phyloP scores from a whole-genome alignment of 2,888 invertebrate genomes.

The Dexiosoma caninum region DNA sequence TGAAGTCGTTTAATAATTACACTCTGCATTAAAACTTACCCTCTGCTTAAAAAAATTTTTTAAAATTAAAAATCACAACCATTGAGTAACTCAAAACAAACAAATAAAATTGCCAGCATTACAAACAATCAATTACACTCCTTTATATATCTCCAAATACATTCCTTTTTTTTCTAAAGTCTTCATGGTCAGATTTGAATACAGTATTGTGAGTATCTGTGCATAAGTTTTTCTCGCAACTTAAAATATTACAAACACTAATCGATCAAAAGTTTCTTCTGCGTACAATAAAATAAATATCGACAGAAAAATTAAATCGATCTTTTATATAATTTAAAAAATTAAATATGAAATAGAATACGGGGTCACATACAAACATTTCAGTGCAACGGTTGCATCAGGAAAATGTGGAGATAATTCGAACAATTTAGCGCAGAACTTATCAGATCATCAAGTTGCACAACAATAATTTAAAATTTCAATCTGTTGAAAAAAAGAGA shows the following conservation, averaged over 20 bases:
- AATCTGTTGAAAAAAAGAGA: not conserved
- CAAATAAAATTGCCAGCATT: too few species aligned
- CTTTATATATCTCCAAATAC: not conserved
- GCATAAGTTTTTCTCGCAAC: not conserved
- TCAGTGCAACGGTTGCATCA: not conserved
- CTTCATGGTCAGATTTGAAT: too few species aligned
- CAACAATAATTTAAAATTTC: not conserved
- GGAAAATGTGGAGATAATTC: not conserved
- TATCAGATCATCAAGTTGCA: not conserved
- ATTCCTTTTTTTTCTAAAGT: not conserved
- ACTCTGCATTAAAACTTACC: too few species aligned
- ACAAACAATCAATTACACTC: too few species aligned
- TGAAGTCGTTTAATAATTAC: too few species aligned
- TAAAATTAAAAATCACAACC: too few species aligned
- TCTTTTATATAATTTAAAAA: slow-evolving; percentile 41
- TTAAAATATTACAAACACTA: slow-evolving; percentile 25
- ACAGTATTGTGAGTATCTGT: not conserved
- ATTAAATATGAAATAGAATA: slow-evolving; percentile 59
- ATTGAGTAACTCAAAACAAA: too few species aligned
- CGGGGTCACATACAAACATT: slow-evolving; percentile 48
- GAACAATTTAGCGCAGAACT: not conserved
- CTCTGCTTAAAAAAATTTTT: too few species aligned
- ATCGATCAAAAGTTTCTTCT: slow-evolving; percentile 23
- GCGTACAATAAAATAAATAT: slow-evolving; percentile 3
- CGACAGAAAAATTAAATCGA: slow-evolving; percentile 38